Evolutionary conservation across 2,797 vertebrate species (phyloP).

Genomic region (Muraenolepis orangiensis): DNA sequence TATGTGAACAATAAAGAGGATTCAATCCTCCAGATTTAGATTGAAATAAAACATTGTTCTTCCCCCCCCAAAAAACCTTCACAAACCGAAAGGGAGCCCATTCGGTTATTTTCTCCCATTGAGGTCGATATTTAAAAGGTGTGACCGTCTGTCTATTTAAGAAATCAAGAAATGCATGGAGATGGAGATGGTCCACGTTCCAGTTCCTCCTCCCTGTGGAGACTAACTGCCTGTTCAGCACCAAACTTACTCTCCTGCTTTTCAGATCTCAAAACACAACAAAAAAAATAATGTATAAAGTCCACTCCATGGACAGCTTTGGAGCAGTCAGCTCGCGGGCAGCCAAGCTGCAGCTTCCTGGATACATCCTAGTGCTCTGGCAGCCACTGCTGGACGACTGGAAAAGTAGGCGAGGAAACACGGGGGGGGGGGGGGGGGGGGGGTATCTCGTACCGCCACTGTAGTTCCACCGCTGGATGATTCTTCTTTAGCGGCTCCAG

Average conservation of each 20-base stretch:
- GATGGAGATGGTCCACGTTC: background rate
- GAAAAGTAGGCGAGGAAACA: background rate
- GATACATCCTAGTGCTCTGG: slow-evolving; percentile 23
- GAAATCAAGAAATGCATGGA: background rate
- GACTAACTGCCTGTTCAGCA: background rate
- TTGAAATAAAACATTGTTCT: slow-evolving; percentile 37
- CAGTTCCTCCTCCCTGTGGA: background rate
- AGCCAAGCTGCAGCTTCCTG: slow-evolving; percentile 38
- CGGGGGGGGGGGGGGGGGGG: too few relatives aligned
- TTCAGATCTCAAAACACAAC: background rate
- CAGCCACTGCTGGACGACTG: background rate
- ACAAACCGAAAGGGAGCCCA: slow-evolving; percentile 28
- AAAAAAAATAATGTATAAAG: background rate
- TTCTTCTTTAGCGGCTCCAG: slow-evolving; percentile 13
- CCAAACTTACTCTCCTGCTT: background rate
- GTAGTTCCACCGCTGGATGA: slow-evolving; percentile 4
- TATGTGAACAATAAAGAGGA: too few relatives aligned
- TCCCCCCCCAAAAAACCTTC: slow-evolving; percentile 22
- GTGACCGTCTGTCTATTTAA: background rate
- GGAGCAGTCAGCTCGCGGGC: slow-evolving; percentile 23
- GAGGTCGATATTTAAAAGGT: background rate
- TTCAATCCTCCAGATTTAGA: too few relatives aligned
- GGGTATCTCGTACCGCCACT: background rate
- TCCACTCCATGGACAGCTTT: background rate
- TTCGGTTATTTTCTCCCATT: slow-evolving; percentile 41